Evolutionary conservation across 2,113 vertebrate species (phyloP).

Genomic region (Gadus macrocephalus): DNA sequence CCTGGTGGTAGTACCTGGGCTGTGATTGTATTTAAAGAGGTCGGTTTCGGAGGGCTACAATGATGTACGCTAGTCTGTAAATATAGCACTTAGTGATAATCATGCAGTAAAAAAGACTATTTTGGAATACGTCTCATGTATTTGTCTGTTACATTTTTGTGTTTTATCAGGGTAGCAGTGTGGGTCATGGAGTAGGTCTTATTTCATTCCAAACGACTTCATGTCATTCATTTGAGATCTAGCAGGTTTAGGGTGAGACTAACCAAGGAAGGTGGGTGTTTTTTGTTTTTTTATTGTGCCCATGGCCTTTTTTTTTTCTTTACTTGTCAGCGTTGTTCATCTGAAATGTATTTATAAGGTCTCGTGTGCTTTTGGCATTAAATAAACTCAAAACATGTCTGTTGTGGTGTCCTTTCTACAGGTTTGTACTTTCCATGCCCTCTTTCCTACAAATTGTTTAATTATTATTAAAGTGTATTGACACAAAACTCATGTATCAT

Average conservation of each 20-base stretch:
- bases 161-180: conserved; percentile 45
- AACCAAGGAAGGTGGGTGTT: conserved; percentile 50
- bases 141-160: conserved; percentile 32
- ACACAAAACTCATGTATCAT: too few species aligned
- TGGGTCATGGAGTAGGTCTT: conserved; percentile 39
- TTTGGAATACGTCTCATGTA: conserved; percentile 25
- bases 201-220: conserved; percentile 34
- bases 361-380: conserved; percentile 78
- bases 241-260: conserved; percentile 37
- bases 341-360: conserved; percentile 66
- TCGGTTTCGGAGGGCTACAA: not conserved
- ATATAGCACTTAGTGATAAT: conserved; percentile 41
- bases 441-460: not conserved
- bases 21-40: not conserved
- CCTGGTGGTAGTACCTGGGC: not conserved
- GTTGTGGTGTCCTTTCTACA: not conserved
- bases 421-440: not conserved
- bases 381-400: conserved; percentile 71
- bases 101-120: conserved; percentile 22
- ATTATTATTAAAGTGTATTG: too few species aligned
- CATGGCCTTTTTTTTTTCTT: conserved; percentile 28
- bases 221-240: conserved; percentile 42
- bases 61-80: conserved; percentile 14
- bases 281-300: conserved; percentile 20
- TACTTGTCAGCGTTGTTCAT: conserved; percentile 28